Base-by-base conservation (phyloP, 1,140 invertebrate genomes). In the Drosophila baimaii region DNA sequence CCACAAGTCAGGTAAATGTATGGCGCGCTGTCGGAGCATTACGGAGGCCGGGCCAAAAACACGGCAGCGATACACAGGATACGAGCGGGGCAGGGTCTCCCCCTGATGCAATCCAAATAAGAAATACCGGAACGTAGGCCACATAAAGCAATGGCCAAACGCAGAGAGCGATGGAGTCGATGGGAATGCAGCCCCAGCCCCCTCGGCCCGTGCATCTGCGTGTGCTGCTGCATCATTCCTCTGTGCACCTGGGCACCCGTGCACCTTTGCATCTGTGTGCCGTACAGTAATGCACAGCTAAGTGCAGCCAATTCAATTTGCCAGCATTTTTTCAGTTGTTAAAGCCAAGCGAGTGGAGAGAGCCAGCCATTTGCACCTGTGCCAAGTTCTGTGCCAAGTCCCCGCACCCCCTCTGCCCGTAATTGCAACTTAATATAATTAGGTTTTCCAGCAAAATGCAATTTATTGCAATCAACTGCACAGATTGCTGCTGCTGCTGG, bases 341-440 rank as follows among this genome's bases (percentile, higher is more conserved):
- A 58, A 77, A 69, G 73, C 39, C 55, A 35, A n/a, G 33, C 27
- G 31, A 71, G 46, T 19, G 54, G 15, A 27, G 19, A 31, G 8
- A 44, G 27, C 47, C 46, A 49, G 43, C 51, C 64, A 54, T 49
- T 77, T 77, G 73, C 74, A 77, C 73, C 72, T 57, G 46, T 29
- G 61, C 63, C 63, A 57, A 49, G 56, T 23, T 8, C 27, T 7
- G 17, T n/a, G n/a, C n/a, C n/a, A n/a, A n/a, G n/a, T 41, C 19
- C 5, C 27, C 15, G 39, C 37, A n/a, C n/a, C 46, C 72, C 23
- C 35, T 13, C 21, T 15, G 0, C 43, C 52, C 47, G 21, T 85
- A 86, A 86, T 86, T 86, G 82, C 83, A 88, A 76, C 75, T 66
- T 88, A 68, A 88, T 88, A 69, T 86, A 86, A 86, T 86, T 88